Evolutionary conservation across 1,140 invertebrate genomes (phyloP).

Genomic region (Chelonus insularis): DNA sequence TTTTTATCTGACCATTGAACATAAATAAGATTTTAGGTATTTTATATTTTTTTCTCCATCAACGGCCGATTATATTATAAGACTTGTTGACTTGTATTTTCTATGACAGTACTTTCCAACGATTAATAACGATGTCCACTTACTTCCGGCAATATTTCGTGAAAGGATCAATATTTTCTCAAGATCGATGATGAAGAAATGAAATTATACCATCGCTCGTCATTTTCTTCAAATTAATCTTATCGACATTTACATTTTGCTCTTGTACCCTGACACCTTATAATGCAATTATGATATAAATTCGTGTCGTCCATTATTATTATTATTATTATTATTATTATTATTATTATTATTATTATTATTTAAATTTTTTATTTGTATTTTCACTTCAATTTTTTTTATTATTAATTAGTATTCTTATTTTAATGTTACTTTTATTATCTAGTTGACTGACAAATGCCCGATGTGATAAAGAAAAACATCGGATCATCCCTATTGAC

Average conservation of each 20-base stretch:
- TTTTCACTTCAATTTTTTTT: neutral
- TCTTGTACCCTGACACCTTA: neutral
- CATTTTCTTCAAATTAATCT: neutral
- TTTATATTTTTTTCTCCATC: constrained; percentile 12
- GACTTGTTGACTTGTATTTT: constrained; percentile 6
- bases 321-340: neutral
- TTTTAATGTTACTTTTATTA: neutral
- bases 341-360: neutral
- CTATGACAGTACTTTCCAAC: constrained; percentile 26
- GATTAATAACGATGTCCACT: constrained; percentile 22
- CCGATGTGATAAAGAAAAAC: constrained; percentile 1
- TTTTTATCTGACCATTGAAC: too few species aligned
- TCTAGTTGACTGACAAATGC: constrained; percentile 6
- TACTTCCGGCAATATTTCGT: constrained; percentile 22
- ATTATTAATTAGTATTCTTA: neutral
- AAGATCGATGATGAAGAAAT: constrained; percentile 6
- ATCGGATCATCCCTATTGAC: neutral
- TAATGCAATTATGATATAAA: too few species aligned
- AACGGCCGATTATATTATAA: too few species aligned
- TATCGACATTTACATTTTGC: constrained; percentile 9
- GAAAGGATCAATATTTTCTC: neutral
- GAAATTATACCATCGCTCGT: constrained; percentile 10
- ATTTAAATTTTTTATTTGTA: too few species aligned
- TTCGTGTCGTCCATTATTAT: neutral
- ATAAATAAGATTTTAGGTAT: too few species aligned